Evolutionary conservation across 2,797 vertebrate genomes (phyloP).

Genomic region (Enteromius unitaeniatus): DNA sequence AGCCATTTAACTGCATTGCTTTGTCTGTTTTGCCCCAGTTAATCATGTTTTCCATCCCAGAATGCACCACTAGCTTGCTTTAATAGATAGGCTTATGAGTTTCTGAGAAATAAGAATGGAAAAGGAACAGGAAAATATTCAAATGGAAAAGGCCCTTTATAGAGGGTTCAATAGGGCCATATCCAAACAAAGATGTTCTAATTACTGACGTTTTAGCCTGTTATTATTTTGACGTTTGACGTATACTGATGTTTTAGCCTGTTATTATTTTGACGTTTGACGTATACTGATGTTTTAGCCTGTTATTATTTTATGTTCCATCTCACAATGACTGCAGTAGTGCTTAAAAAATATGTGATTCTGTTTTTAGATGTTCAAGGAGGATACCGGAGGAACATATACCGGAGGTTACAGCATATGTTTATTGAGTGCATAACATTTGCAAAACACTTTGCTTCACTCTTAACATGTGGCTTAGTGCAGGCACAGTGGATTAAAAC

Average conservation of each 20-base stretch:
- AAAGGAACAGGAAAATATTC: background rate
- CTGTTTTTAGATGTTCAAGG: background rate
- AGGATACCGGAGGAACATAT: background rate
- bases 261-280: too few relatives aligned
- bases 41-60: constrained; percentile 11
- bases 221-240: too few relatives aligned
- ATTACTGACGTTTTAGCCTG: background rate
- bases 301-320: constrained; percentile 11
- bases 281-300: too few relatives aligned
- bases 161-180: background rate
- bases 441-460: background rate
- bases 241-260: too few relatives aligned
- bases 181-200: background rate
- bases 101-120: constrained; percentile 2
- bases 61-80: background rate
- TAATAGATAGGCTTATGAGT: background rate
- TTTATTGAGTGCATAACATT: background rate
- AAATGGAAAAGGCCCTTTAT: background rate
- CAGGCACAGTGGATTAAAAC: constrained; percentile 6
- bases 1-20: background rate
- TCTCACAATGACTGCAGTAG: background rate
- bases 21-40: constrained; percentile 12
- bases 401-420: background rate
- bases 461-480: constrained; percentile 10
- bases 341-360: background rate